These are phyloP conservation scores for Syngnathus rostellatus DNA, from an alignment of 2,797 vertebrate species.

Conservation along the genomic window DNA sequence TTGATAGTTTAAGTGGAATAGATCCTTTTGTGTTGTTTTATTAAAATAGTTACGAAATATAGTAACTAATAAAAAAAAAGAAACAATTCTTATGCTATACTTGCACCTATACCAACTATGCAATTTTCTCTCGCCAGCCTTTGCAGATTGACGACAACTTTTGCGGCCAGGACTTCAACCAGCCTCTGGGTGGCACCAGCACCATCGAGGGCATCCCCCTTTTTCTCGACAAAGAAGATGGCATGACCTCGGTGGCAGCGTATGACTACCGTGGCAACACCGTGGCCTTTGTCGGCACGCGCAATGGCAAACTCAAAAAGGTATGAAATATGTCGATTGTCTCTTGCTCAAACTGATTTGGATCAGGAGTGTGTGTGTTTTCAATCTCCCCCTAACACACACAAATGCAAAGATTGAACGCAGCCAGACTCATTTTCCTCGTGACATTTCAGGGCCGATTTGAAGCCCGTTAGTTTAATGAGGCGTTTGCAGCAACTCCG, in stretches of 20 bases:
- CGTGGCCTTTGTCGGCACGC: conserved; percentile 85
- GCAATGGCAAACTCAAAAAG: conserved; percentile 90
- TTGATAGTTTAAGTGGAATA: conserved; percentile 6
- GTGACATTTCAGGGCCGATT: conserved; percentile 29
- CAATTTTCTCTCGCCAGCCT: conserved; percentile 64
- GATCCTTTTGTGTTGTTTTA: too few species aligned
- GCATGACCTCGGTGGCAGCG: conserved; percentile 92
- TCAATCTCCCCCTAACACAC: not conserved
- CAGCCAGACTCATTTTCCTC: conserved; percentile 17
- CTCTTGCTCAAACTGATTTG: not conserved
- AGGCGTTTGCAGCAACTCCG: conserved; percentile 29
- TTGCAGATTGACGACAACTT: conserved; percentile 96
- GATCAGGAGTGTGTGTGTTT: not conserved
- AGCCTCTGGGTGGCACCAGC: conserved; percentile 89
- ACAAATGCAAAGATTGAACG: conserved; percentile 21
- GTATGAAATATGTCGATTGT: conserved; percentile 53
- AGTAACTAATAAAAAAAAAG: not conserved
- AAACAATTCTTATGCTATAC: not conserved
- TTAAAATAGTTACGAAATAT: too few species aligned
- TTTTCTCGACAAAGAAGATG: conserved; percentile 90
- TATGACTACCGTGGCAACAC: conserved; percentile 91
- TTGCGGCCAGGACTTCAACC: conserved; percentile 98
- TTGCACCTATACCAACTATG: not conserved
- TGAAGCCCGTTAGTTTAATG: conserved; percentile 37
- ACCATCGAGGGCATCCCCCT: conserved; percentile 90